These are phyloP conservation scores for Glossophaga mutica DNA, from an alignment of 2,797 vertebrate species.

Conservation along the genomic window DNA sequence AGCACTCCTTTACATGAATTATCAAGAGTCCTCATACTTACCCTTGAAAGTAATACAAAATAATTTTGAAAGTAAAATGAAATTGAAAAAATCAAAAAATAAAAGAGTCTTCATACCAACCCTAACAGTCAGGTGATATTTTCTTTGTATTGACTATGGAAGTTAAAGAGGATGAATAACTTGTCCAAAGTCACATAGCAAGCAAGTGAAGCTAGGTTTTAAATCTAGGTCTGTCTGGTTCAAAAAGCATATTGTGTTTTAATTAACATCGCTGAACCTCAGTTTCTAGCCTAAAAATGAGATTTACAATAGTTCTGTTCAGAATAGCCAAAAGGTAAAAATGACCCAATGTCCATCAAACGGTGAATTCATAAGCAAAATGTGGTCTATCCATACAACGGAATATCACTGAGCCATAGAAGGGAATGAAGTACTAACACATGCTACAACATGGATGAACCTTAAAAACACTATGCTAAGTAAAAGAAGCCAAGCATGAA, in stretches of 20 bases:
- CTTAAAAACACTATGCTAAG: neutral
- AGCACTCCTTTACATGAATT: neutral
- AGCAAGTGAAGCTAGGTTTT: neutral
- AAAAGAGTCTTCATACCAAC: neutral
- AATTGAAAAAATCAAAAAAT: neutral
- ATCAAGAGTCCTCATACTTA: neutral
- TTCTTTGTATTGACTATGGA: neutral
- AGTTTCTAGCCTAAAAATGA: neutral
- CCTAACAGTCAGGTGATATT: neutral
- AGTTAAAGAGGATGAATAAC: neutral
- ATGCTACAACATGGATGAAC: neutral
- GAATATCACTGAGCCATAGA: neutral
- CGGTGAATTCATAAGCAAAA: neutral
- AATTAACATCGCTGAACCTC: neutral
- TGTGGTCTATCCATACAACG: neutral
- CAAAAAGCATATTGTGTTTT: neutral
- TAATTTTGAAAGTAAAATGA: neutral
- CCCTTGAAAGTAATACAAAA: neutral
- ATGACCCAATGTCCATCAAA: neutral
- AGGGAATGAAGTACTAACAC: neutral
- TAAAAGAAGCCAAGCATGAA: neutral
- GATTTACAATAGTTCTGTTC: neutral
- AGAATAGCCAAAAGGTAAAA: neutral
- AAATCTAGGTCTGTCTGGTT: neutral
- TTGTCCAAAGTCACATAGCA: neutral